phyloP scores from a whole-genome alignment of 2,113 vertebrate species.

The Cyprinodon variegatus region DNA sequence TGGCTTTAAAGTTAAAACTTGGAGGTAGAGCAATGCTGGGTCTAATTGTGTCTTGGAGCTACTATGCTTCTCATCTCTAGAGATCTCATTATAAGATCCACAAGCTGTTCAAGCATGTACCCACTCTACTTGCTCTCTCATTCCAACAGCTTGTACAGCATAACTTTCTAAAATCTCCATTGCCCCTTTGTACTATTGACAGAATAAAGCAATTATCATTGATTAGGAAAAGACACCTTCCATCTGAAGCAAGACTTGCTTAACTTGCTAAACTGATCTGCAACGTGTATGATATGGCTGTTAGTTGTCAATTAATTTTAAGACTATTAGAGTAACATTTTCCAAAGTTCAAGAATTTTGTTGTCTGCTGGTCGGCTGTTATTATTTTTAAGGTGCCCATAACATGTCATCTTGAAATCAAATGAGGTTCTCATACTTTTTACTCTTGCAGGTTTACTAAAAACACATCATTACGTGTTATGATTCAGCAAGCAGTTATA shows the following conservation, averaged over 20 bases:
- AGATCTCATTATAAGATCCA: slow-evolving; percentile 81
- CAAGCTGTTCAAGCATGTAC: slow-evolving; percentile 71
- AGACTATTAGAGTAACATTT: not conserved
- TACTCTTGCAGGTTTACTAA: not conserved
- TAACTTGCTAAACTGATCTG: slow-evolving; percentile 48
- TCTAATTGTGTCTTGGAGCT: slow-evolving; percentile 80
- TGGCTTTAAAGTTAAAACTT: slow-evolving; percentile 46
- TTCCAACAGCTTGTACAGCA: slow-evolving; percentile 60
- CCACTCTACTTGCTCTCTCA: slow-evolving; percentile 53
- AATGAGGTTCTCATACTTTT: not conserved
- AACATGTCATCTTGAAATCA: not conserved
- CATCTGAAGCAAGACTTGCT: slow-evolving; percentile 42
- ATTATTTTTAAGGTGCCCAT: slow-evolving; percentile 7
- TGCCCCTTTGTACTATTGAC: slow-evolving; percentile 49
- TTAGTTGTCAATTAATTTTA: slow-evolving; percentile 20
- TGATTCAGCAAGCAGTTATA: not conserved
- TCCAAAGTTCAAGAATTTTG: slow-evolving; percentile 40
- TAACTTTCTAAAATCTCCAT: slow-evolving; percentile 53
- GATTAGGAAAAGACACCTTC: slow-evolving; percentile 60
- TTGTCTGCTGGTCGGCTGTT: slow-evolving; percentile 31
- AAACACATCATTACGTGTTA: not conserved
- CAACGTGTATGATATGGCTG: slow-evolving; percentile 41
- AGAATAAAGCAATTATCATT: slow-evolving; percentile 67
- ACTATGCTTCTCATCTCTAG: slow-evolving; percentile 70
- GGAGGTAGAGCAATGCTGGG: slow-evolving; percentile 56